A percentile compares a stretch with the other conserved stretches of the same genome.
phyloP scores from a whole-genome alignment of 2,113 vertebrate species.

The Tricholaema leucomelas region DNA sequence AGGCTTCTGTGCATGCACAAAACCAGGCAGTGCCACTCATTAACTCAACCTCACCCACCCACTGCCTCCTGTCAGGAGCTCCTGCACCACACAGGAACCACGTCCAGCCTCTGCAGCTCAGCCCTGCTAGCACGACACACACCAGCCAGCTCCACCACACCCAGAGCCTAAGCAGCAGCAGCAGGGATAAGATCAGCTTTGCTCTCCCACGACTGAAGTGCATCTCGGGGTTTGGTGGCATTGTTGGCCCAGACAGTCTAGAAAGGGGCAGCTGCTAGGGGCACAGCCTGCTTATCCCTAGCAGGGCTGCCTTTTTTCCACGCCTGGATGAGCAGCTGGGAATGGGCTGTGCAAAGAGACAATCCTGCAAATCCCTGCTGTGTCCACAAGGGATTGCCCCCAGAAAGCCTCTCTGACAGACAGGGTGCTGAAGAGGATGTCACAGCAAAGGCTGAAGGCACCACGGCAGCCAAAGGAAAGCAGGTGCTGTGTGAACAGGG shows the following conservation, averaged over 20 bases:
- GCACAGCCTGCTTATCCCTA: not conserved
- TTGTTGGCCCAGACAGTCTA: not conserved
- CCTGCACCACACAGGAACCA: not conserved
- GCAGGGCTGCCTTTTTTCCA: not conserved
- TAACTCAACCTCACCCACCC: not conserved
- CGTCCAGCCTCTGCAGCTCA: not conserved
- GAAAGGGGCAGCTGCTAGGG: not conserved
- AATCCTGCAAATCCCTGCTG: not conserved
- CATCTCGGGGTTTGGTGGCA: not conserved
- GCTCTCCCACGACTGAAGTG: not conserved
- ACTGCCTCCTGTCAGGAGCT: not conserved
- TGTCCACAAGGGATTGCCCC: not conserved
- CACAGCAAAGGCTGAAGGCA: not conserved
- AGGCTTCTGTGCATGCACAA: not conserved
- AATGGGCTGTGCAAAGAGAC: not conserved
- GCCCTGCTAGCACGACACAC: not conserved
- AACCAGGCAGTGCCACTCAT: not conserved
- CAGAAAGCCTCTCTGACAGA: not conserved
- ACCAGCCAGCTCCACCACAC: rapidly evolving
- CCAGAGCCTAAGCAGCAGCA: not conserved
- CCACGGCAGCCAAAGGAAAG: not conserved
- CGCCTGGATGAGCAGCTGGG: not conserved
- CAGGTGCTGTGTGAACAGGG: rapidly evolving
- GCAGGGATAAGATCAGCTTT: not conserved
- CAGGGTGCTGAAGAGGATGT: not conserved